Conservation (phyloP, 2,113 vertebrate species). For the Fulmarus glacialis region DNA sequence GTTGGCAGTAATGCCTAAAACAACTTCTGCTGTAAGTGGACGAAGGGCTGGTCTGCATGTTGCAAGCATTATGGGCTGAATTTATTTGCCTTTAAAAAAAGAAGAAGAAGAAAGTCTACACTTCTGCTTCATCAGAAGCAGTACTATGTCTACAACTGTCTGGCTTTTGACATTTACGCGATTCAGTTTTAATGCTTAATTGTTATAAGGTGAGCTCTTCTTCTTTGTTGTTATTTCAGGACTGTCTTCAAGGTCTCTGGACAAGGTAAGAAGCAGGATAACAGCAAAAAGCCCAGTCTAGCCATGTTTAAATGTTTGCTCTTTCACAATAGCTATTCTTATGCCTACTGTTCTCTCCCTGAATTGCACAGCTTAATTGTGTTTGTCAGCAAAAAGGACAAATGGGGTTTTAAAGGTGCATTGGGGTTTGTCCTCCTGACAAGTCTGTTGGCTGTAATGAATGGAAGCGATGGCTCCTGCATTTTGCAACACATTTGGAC, state of each 20-base stretch:
- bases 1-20: background rate
- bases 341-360: background rate
- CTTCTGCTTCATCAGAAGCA: background rate
- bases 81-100: background rate
- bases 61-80: background rate
- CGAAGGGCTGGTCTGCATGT: background rate
- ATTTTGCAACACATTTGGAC: conserved; percentile 2
- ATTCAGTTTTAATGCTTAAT: background rate
- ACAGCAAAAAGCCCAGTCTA: background rate
- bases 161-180: background rate
- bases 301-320: background rate
- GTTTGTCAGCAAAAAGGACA: background rate
- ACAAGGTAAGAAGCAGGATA: background rate
- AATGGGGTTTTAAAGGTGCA: background rate
- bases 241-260: background rate
- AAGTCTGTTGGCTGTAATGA: background rate
- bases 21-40: background rate
- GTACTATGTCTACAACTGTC: background rate
- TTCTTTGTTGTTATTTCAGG: background rate
- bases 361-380: background rate
- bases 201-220: background rate
- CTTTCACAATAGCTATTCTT: background rate
- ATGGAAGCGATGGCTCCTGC: background rate
- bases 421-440: background rate
- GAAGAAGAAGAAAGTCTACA: background rate